Conservation (phyloP, 2,797 vertebrate species). For the Notolabrus celidotus region DNA sequence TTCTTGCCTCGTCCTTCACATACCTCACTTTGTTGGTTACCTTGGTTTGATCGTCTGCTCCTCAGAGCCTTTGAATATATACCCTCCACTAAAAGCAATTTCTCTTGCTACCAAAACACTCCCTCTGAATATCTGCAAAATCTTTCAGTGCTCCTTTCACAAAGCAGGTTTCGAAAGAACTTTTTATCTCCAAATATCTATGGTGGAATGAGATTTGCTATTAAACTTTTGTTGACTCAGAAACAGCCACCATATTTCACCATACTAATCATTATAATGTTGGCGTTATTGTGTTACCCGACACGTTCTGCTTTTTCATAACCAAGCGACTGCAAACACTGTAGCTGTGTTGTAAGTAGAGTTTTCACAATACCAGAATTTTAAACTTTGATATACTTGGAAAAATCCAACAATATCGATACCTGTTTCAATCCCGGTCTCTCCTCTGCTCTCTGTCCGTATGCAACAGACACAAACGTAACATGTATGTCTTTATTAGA, state of each 20-base stretch:
- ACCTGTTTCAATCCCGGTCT: too few species aligned
- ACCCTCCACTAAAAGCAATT: not conserved
- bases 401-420: too few species aligned
- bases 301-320: not conserved
- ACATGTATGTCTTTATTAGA: too few species aligned
- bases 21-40: constrained; percentile 2
- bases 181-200: constrained; percentile 2
- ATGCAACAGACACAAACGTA: too few species aligned
- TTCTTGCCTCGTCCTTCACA: constrained; percentile 13
- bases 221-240: constrained; percentile 3
- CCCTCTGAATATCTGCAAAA: not conserved
- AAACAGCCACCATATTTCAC: not conserved
- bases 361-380: too few species aligned
- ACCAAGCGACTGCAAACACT: not conserved
- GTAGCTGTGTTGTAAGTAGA: not conserved
- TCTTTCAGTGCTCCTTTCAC: not conserved
- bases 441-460: too few species aligned
- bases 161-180: not conserved
- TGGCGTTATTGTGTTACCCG: not conserved
- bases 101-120: not conserved
- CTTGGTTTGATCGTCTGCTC: constrained; percentile 19
- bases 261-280: not conserved
- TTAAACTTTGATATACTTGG: too few species aligned
- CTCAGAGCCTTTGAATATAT: not conserved
- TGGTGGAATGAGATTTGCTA: not conserved